phyloP scores from a whole-genome alignment of 2,797 vertebrate species.

The Siniperca scherzeri region DNA sequence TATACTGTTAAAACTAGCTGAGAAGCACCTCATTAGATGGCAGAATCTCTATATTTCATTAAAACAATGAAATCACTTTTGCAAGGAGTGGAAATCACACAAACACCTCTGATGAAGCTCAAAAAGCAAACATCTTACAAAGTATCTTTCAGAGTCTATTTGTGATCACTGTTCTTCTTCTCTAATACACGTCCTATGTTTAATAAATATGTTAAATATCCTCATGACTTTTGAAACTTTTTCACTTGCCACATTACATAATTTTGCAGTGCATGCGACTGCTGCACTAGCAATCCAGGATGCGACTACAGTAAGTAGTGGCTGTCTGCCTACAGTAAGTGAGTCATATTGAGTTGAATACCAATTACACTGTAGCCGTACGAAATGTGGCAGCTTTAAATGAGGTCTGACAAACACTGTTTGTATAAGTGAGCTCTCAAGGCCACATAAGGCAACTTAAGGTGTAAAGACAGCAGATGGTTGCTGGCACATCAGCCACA shows the following conservation, averaged over 20 bases:
- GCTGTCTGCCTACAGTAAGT: conserved; percentile 58
- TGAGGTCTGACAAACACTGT: conserved; percentile 43
- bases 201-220: conserved; percentile 16
- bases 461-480: conserved; percentile 55
- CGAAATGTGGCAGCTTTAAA: conserved; percentile 48
- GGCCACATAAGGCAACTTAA: conserved; percentile 35
- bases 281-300: conserved; percentile 7
- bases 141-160: background rate
- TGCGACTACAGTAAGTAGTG: conserved; percentile 24
- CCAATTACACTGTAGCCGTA: conserved; percentile 35
- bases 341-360: conserved; percentile 61
- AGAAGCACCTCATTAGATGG: background rate
- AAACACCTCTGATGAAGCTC: background rate
- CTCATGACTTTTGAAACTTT: conserved; percentile 31
- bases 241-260: conserved; percentile 3
- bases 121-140: background rate
- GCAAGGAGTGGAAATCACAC: background rate
- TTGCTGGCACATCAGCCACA: conserved; percentile 23
- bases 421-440: conserved; percentile 32
- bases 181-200: conserved; percentile 11
- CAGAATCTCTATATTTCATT: background rate
- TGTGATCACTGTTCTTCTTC: conserved; percentile 4
- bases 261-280: conserved; percentile 14
- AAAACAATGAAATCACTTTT: background rate
- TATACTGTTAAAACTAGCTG: background rate